phyloP scores from a whole-genome alignment of 2,113 vertebrate species.

The Fulica atra region DNA sequence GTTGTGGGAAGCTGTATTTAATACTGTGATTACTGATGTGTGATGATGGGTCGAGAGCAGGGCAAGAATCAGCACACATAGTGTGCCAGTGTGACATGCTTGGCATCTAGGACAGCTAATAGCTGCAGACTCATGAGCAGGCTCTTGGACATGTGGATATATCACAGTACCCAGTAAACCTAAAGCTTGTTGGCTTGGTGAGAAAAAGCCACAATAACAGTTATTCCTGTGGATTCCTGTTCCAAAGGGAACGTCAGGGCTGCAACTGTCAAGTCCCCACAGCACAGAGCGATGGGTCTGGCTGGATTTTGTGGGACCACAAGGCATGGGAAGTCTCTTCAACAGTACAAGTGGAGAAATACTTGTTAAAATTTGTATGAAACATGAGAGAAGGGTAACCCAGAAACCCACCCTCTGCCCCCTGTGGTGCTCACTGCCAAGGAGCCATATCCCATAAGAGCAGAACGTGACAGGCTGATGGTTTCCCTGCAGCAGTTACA shows the following conservation, averaged over 20 bases:
- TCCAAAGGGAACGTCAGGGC: neutral
- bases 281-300: neutral
- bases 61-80: fast-evolving
- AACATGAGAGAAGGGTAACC: neutral
- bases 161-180: neutral
- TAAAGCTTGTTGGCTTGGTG: neutral
- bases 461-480: neutral
- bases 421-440: fast-evolving
- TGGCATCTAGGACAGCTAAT: neutral
- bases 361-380: neutral
- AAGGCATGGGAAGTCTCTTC: neutral
- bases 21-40: neutral
- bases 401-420: neutral
- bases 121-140: neutral
- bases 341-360: neutral
- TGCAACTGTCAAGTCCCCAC: neutral
- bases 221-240: neutral
- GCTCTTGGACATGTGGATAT: neutral
- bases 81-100: neutral
- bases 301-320: neutral
- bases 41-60: neutral
- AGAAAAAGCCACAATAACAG: neutral
- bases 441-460: neutral
- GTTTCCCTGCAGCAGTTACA: neutral
- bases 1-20: constrained; percentile 28